phyloP scores from a whole-genome alignment of 92 coral and sea anemone genomes.

The Epizoanthus stellaris region DNA sequence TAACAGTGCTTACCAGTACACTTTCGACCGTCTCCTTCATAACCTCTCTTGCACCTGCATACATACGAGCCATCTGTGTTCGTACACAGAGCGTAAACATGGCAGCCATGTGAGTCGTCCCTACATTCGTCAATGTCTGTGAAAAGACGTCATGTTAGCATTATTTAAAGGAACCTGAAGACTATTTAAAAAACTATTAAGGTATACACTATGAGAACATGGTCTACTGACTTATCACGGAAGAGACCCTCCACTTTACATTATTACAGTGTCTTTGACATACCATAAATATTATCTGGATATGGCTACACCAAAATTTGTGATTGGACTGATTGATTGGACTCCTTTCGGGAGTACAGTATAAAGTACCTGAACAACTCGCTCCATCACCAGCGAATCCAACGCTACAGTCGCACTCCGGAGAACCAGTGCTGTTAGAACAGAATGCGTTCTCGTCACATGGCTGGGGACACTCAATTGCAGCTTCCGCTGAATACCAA shows the following conservation, averaged over 20 bases:
- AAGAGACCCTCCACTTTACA: not conserved
- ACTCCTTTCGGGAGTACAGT: not conserved
- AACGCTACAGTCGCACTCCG: conserved; percentile 6
- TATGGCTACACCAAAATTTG: too few relatives aligned
- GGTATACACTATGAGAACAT: not conserved
- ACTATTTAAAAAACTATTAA: not conserved
- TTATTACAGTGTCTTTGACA: too few relatives aligned
- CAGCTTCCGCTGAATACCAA: not conserved
- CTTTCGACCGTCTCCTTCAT: not conserved
- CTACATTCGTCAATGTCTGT: conserved; percentile 25
- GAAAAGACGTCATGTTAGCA: not conserved
- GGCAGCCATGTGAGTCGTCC: not conserved
- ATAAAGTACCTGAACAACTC: conserved; percentile 20
- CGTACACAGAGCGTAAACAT: conserved; percentile 21
- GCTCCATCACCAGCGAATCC: conserved; percentile 25
- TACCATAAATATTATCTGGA: too few relatives aligned
- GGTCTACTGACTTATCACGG: not conserved
- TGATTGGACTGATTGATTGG: too few relatives aligned
- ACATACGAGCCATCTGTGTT: conserved; percentile 25
- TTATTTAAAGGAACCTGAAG: too few relatives aligned
- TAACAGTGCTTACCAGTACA: conserved; percentile 9
- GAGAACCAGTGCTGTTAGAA: conserved; percentile 32
- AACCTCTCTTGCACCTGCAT: conserved; percentile 19
- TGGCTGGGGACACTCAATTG: conserved; percentile 17
- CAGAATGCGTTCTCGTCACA: conserved; percentile 30